phyloP scores from a whole-genome alignment of 2,888 invertebrate genomes.

The Gryllus longicercus region DNA sequence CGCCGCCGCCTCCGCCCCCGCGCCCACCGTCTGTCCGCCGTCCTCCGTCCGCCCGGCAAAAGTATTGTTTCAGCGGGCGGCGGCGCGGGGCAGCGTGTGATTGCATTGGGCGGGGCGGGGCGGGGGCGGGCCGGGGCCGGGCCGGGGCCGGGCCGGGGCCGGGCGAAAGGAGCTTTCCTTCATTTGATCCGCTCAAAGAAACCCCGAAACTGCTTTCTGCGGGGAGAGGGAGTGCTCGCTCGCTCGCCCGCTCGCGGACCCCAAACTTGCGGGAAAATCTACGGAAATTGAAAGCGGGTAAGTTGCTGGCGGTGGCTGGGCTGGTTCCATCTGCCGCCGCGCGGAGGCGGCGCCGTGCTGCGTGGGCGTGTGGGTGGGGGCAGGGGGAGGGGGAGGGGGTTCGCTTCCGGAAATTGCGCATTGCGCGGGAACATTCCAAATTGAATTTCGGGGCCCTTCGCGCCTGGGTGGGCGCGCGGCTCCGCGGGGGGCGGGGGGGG shows the following conservation, averaged over 20 bases:
- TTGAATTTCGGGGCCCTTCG: neutral
- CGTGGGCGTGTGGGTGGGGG: too few species aligned
- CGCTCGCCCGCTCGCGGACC: neutral
- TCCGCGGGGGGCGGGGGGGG: neutral
- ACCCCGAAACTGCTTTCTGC: neutral
- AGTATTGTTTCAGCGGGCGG: too few species aligned
- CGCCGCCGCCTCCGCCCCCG: too few species aligned
- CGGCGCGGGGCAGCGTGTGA: neutral
- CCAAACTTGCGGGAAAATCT: neutral
- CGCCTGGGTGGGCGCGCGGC: neutral
- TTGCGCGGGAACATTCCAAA: slow-evolving; percentile 6
- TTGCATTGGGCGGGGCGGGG: neutral
- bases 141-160: neutral
- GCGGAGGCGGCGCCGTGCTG: too few species aligned
- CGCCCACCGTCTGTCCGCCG: too few species aligned
- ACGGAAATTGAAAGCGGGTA: neutral
- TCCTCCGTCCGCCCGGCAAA: too few species aligned
- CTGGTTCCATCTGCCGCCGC: too few species aligned
- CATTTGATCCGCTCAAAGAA: slow-evolving; percentile 17
- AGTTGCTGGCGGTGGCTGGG: too few species aligned
- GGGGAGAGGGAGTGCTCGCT: neutral
- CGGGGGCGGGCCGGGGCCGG: neutral
- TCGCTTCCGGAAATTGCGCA: slow-evolving; percentile 9
- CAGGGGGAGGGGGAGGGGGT: neutral
- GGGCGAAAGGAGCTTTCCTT: neutral